Percentiles rank a stretch among this genome's conserved stretches.
Evolutionary conservation across 2,797 vertebrate genomes (phyloP).

Genomic region (Pelochelys cantorii): DNA sequence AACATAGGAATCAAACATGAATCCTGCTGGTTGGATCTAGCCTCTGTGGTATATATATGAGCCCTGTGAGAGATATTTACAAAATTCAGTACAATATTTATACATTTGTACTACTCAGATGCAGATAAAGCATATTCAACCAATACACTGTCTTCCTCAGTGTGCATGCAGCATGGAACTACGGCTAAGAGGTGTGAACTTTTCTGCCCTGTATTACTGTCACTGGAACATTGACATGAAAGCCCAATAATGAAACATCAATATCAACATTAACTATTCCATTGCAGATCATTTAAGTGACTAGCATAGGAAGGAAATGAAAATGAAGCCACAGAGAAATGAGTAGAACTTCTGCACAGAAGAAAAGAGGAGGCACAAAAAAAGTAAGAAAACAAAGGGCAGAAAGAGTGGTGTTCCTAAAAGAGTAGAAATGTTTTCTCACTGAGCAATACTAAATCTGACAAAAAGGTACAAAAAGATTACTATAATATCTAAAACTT

Average conservation of each 20-base stretch:
- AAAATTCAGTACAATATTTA: neutral
- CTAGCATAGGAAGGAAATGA: neutral
- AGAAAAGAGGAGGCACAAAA: neutral
- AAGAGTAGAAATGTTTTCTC: neutral
- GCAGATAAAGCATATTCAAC: neutral
- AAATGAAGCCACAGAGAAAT: slow-evolving; percentile 37
- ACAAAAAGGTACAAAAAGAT: neutral
- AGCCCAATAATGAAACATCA: slow-evolving; percentile 65
- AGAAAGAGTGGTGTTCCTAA: neutral
- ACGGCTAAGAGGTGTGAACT: slow-evolving; percentile 14
- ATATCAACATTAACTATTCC: slow-evolving; percentile 65
- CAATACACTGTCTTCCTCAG: neutral
- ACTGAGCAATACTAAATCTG: neutral
- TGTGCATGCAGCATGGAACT: neutral
- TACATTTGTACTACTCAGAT: neutral
- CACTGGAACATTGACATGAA: slow-evolving; percentile 64
- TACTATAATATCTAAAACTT: no score
- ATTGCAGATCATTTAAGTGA: slow-evolving; percentile 57
- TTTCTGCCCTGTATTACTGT: slow-evolving; percentile 48
- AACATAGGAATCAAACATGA: no score
- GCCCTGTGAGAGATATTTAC: neutral
- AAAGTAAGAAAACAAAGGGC: slow-evolving; percentile 1
- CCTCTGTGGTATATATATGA: neutral
- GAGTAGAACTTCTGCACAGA: neutral
- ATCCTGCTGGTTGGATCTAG: no score